A percentile compares a stretch with the other conserved stretches of the same genome.
phyloP scores from a whole-genome alignment of 2,113 vertebrate species.

The Sciurus niger region DNA sequence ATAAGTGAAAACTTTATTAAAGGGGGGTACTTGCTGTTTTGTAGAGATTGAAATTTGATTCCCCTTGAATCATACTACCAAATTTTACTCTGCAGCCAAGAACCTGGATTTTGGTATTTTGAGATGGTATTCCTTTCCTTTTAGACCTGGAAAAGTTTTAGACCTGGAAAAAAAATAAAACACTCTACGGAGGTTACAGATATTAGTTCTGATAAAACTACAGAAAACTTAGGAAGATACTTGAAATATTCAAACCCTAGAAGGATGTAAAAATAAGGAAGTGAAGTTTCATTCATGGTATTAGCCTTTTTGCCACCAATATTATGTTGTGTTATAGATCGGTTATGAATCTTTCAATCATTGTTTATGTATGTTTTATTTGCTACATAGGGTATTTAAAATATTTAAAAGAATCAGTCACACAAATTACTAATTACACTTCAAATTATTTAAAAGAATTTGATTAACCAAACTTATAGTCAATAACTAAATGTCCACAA shows the following conservation, averaged over 20 bases:
- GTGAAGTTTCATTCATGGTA: not conserved
- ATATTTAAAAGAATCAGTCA: slow-evolving; percentile 18
- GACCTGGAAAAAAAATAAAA: not conserved
- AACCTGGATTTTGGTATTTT: not conserved
- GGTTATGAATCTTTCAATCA: not conserved
- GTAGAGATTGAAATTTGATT: not conserved
- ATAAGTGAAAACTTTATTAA: not conserved
- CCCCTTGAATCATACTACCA: not conserved
- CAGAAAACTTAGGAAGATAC: not conserved
- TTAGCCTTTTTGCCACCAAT: not conserved
- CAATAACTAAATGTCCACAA: slow-evolving; percentile 27
- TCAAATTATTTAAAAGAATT: slow-evolving; percentile 57
- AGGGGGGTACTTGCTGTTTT: not conserved
- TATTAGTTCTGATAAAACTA: not conserved
- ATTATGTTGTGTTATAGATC: slow-evolving; percentile 15
- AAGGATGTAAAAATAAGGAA: slow-evolving; percentile 26
- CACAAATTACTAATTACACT: not conserved
- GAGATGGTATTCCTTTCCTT: not conserved
- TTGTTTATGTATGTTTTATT: not conserved
- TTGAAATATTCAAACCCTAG: not conserved
- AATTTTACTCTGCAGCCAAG: not conserved
- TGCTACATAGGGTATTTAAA: slow-evolving; percentile 25
- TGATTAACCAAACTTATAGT: slow-evolving; percentile 46
- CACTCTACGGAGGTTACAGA: not conserved
- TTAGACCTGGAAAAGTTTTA: not conserved